These are phyloP conservation scores for Ectropis crepuscularia DNA, from an alignment of 2,888 invertebrate genomes.

Conservation along the genomic window DNA sequence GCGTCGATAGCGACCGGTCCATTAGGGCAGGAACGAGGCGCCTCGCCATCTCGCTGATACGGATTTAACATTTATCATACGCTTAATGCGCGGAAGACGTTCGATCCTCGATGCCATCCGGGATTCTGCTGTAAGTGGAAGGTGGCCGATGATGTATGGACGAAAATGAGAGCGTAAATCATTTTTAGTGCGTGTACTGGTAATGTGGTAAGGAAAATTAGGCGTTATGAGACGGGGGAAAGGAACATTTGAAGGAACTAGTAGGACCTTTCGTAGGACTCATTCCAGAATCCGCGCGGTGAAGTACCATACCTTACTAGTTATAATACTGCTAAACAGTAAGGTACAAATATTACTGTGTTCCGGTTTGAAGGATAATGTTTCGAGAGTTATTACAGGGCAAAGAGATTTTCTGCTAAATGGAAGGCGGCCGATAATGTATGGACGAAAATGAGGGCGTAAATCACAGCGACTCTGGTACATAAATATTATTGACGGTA, in stretches of 20 bases:
- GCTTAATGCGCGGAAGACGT: slow-evolving; percentile 39
- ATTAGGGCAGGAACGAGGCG: slow-evolving; percentile 37
- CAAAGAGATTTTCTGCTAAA: slow-evolving; percentile 29
- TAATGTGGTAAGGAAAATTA: no score
- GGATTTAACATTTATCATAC: slow-evolving; percentile 46
- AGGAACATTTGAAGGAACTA: no score
- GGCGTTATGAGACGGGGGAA: no score
- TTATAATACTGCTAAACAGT: no score
- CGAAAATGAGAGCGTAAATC: slow-evolving; percentile 42
- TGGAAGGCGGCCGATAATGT: slow-evolving; percentile 33
- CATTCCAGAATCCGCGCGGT: no score
- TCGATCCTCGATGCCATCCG: slow-evolving; percentile 38
- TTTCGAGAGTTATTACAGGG: no score
- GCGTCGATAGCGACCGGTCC: slow-evolving; percentile 35
- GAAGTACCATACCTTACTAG: no score
- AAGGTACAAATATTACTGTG: no score
- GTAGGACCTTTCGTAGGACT: no score
- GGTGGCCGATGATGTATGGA: slow-evolving; percentile 35
- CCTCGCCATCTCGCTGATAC: slow-evolving; percentile 39
- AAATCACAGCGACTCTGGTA: slow-evolving; percentile 36
- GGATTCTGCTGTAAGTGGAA: slow-evolving; percentile 32
- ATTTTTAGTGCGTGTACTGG: no score
- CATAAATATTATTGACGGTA: slow-evolving; percentile 9
- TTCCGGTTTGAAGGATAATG: no score
- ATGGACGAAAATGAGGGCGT: slow-evolving; percentile 39